These are phyloP conservation scores for Erebia epiphron DNA, from an alignment of 2,888 invertebrate genomes.

Conservation along the genomic window DNA sequence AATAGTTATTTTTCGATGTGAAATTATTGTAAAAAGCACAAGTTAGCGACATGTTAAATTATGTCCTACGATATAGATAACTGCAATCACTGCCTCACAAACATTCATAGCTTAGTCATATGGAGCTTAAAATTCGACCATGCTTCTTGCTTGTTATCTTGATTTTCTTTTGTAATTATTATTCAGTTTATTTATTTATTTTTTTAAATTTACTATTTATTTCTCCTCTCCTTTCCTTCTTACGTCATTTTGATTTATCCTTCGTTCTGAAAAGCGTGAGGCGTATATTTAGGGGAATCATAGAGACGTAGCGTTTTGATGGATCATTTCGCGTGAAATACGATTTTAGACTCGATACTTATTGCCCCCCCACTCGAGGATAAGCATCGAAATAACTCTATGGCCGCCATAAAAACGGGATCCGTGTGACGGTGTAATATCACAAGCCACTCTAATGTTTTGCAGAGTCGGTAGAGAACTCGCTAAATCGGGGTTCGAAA, in stretches of 20 bases:
- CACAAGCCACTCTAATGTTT: constrained; percentile 44
- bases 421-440: constrained; percentile 36
- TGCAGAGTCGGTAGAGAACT: constrained; percentile 47
- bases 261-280: constrained; percentile 48
- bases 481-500: constrained; percentile 43
- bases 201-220: constrained; percentile 53
- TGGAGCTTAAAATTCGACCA: constrained; percentile 73
- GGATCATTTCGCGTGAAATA: constrained; percentile 44
- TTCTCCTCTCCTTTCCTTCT: constrained; percentile 63
- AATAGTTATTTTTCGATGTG: constrained; percentile 10
- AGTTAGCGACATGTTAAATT: constrained; percentile 45
- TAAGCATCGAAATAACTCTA: constrained; percentile 51
- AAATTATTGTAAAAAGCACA: constrained; percentile 46
- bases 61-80: constrained; percentile 61
- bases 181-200: constrained; percentile 62
- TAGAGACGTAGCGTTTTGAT: constrained; percentile 20
- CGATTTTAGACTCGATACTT: constrained; percentile 37
- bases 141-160: constrained; percentile 75
- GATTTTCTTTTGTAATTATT: constrained; percentile 58
- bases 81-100: constrained; percentile 82
- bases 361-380: constrained; percentile 43
- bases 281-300: constrained; percentile 41
- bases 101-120: constrained; percentile 80
- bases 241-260: constrained; percentile 51
- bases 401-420: constrained; percentile 41